These are phyloP conservation scores for Drosophila seguyi DNA, from an alignment of 1,140 invertebrate genomes.

Conservation along the genomic window DNA sequence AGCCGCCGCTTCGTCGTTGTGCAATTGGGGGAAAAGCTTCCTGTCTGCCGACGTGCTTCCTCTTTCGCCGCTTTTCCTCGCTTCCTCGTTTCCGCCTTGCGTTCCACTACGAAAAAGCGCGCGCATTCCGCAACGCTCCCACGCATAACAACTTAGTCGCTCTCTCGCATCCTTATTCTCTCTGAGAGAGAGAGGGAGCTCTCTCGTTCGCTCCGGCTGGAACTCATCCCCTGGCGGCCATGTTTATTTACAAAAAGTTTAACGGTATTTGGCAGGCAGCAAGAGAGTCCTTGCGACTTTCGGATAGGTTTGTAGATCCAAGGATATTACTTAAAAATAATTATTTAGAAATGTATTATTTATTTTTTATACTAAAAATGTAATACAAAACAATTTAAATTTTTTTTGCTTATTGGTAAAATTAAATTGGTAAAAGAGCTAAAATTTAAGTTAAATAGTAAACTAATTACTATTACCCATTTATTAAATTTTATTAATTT, in stretches of 20 bases:
- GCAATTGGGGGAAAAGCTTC: slow-evolving; percentile 80
- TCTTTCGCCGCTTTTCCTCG: slow-evolving; percentile 7
- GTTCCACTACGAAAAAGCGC: slow-evolving; percentile 64
- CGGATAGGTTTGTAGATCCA: not conserved
- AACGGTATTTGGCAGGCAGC: slow-evolving; percentile 53
- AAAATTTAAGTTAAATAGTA: too few relatives aligned
- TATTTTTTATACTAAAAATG: not conserved
- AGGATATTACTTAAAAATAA: not conserved
- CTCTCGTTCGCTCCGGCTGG: slow-evolving; percentile 11
- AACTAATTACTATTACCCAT: too few relatives aligned
- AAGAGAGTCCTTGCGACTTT: slow-evolving; percentile 2
- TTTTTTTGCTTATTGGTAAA: too few relatives aligned
- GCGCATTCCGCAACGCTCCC: slow-evolving; percentile 74
- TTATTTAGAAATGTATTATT: not conserved
- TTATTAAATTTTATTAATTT: too few relatives aligned
- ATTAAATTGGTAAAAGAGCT: too few relatives aligned
- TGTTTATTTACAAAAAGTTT: slow-evolving; percentile 82
- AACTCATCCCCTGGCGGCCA: slow-evolving; percentile 70
- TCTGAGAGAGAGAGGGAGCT: slow-evolving; percentile 3
- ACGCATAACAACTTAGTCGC: slow-evolving; percentile 8
- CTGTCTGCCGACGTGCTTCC: slow-evolving; percentile 56
- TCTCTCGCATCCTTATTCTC: slow-evolving; percentile 6
- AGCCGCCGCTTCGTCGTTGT: slow-evolving; percentile 53
- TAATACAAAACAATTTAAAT: not conserved
- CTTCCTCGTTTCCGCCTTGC: slow-evolving; percentile 14